Evolutionary conservation across 1,140 invertebrate species (phyloP), one percentile per base, ranked within the genome.

Genomic region (Drosophila paulistorum): DNA sequence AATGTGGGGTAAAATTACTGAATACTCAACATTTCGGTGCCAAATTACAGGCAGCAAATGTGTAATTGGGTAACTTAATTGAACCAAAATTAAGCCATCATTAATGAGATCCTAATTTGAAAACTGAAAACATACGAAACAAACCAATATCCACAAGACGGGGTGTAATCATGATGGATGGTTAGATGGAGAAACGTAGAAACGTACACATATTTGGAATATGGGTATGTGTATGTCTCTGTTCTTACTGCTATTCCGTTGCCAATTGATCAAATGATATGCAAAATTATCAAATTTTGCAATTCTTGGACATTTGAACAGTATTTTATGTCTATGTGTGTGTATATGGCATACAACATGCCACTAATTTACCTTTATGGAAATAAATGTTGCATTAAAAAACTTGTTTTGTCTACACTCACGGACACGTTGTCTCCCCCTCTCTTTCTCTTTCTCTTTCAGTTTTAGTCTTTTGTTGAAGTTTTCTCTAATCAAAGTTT

Each of bases 51-150:
- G 2, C 45, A 48, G 45, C 14, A 10, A 51, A 10, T 51, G 45
- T 9, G 17, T 51, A 20, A 51, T 51, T 51, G 45, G 45, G 45
- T 51, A 51, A 51, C 17, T 20, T 51, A 51, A 51, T 51, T 51
- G 45, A 51, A 23, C 45, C 20, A 9, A 51, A 51, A 51, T 51
- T 51, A 51, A 51, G 45, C 45, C 45, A 51, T 11, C 17, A 23
- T 23, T 51, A 51, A 51, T 51, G 45, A 51, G 17, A 51, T 51
- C 45, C 20, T n/a, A 51, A 51, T 51, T 51, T 51, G 45, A 51
- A 23, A 51, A 51, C 45, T 51, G 45, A 51, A 51, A 23, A 51
- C 45, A 23, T 51, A 51, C 10, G 17, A 51, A 11, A 51, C 17
- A 23, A 9, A 51, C 9, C 17, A 23, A 23, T 10, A 23, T 51